A percentile compares a stretch with the other conserved stretches of the same genome.
phyloP scores from a whole-genome alignment of 2,888 invertebrate species.

The Ormyrus labotus region DNA sequence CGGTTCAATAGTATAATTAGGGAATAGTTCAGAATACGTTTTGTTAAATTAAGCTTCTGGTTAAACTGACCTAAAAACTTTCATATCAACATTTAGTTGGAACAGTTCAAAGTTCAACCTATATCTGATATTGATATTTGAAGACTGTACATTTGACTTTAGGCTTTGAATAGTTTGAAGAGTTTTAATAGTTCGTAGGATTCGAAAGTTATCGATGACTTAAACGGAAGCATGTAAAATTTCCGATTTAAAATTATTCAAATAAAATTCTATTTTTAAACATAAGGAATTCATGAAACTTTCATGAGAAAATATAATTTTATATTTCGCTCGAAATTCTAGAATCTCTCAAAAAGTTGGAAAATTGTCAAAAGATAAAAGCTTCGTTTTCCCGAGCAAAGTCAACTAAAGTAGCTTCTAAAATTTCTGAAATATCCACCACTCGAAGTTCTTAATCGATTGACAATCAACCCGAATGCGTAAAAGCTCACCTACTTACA shows the following conservation, averaged over 20 bases:
- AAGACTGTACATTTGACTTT: slow-evolving; percentile 34
- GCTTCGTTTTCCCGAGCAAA: too few species aligned
- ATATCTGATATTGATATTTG: slow-evolving; percentile 25
- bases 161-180: slow-evolving; percentile 41
- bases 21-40: too few species aligned
- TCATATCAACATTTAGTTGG: too few species aligned
- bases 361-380: too few species aligned
- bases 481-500: too few species aligned
- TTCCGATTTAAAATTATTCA: slow-evolving; percentile 37
- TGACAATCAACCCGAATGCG: too few species aligned
- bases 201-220: slow-evolving; percentile 33
- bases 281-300: neutral
- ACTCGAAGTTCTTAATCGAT: too few species aligned
- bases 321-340: neutral
- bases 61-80: too few species aligned
- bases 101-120: neutral
- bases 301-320: neutral
- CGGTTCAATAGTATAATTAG: too few species aligned
- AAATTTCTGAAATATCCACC: too few species aligned
- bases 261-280: slow-evolving; percentile 7
- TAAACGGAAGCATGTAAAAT: slow-evolving; percentile 11
- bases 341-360: neutral
- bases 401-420: too few species aligned
- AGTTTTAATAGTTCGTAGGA: slow-evolving; percentile 1
- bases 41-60: too few species aligned